Conservation (phyloP, 2,113 vertebrate species). For the Columba janthina region DNA sequence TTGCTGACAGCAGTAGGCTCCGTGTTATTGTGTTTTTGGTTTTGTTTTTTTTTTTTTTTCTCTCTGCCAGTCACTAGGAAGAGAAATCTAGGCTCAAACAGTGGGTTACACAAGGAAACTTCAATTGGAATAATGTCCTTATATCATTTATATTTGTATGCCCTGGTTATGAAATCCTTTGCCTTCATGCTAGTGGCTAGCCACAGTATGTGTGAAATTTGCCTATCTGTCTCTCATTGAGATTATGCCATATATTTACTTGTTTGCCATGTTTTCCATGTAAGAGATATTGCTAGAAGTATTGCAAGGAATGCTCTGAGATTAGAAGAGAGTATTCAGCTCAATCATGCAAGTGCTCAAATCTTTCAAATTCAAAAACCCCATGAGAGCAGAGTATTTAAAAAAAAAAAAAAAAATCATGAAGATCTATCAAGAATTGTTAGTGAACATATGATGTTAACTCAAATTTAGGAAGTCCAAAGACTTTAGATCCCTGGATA, state of each 20-base stretch:
- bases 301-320: background rate
- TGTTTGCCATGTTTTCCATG: background rate
- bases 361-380: background rate
- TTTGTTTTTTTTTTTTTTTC: background rate
- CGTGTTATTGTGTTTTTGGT: rapidly evolving
- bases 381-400: background rate
- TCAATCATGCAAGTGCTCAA: background rate
- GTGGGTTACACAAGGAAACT: background rate
- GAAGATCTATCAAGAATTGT: background rate
- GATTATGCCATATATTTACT: background rate
- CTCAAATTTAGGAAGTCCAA: background rate
- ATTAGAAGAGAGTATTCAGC: background rate
- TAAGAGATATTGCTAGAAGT: background rate
- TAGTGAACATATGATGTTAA: background rate
- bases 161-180: background rate
- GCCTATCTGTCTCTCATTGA: background rate
- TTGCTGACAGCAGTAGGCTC: background rate
- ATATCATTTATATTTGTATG: background rate
- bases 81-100: background rate
- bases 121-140: background rate
- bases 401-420: background rate
- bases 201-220: background rate
- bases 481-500: background rate
- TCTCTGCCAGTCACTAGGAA: background rate
- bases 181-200: background rate